Evolutionary conservation across 2,797 vertebrate species (phyloP).

Genomic region (Cichlasoma orientale): DNA sequence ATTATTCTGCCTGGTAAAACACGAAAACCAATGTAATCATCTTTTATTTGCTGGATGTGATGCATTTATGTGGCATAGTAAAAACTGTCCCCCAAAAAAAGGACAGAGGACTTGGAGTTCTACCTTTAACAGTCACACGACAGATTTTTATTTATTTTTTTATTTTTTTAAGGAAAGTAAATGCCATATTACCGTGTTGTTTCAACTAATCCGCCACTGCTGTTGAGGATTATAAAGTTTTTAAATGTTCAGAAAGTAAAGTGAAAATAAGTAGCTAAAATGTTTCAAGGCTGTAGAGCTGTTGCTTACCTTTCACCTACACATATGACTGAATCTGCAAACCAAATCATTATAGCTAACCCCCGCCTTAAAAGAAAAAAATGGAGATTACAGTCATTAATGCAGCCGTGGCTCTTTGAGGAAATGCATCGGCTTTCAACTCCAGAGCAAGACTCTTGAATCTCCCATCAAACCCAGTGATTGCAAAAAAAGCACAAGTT

Average conservation of each 20-base stretch:
- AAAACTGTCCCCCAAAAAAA: background rate
- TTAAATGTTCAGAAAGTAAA: background rate
- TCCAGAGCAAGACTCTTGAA: background rate
- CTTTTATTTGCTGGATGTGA: background rate
- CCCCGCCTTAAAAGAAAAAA: background rate
- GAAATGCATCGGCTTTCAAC: background rate
- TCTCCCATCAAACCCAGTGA: background rate
- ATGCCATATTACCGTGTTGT: background rate
- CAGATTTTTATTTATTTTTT: background rate
- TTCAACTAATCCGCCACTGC: background rate
- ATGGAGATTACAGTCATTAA: background rate
- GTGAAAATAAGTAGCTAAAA: background rate
- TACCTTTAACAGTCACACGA: background rate
- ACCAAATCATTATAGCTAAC: background rate
- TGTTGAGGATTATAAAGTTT: background rate
- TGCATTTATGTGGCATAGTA: background rate
- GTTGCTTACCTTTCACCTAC: background rate
- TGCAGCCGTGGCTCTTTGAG: background rate
- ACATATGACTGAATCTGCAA: background rate
- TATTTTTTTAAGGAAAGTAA: background rate
- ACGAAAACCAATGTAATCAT: background rate
- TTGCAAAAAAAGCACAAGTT: background rate
- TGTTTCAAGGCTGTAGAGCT: background rate
- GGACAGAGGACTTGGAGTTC: background rate
- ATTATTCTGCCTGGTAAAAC: background rate